Base-by-base conservation (phyloP, 2,888 invertebrate species). In the Cordilura impudica region DNA sequence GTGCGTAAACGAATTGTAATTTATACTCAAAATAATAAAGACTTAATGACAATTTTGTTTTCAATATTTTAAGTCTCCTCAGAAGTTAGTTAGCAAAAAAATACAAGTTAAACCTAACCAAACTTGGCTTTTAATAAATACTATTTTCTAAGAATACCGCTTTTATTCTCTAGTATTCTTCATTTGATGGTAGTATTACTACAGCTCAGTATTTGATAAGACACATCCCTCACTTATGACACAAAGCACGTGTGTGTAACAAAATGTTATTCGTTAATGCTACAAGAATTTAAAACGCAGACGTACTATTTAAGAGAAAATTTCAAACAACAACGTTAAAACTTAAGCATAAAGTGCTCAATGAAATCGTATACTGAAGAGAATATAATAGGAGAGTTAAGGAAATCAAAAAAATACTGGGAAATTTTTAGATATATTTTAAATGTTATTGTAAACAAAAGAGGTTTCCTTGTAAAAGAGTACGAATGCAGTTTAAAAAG, bases 241-340 rank as follows among this genome's bases (percentile, higher is more conserved):
- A 31, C 66, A 47, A 73, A 78, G 70, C 78, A 78, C 78, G 78
- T 78, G 78, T 47, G 54, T n/a, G 8, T 54, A 74, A 70, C 58
- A 60, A 61, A 78, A 74, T 66, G 47, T 54, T 70, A 74, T 78
- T 78, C 74, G 78, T 73, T 78, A 53, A 70, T 61, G 66, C 8
- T 16, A 58, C 49, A 74, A 70, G 47, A 8, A 58, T 31, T 53
- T 56, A 78, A 60, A 74, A 78, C 70, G 70, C 70, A 78, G 61
- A 49, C 70, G 61, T 78, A 53, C 58, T 4, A 35, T 49, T 65
- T 63, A 53, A 78, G 78, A 73, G 65, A 8, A 39, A 26, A 39
- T 39, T 31, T 39, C n/a, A 39, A 39, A 39, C 2, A 39, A 39
- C n/a, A 39, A n/a, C 4, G 0, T 4, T 1, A n/a, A 12, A 18